These are phyloP conservation scores for Saccostrea cuccullata DNA, from an alignment of 1,140 invertebrate genomes.

Conservation along the genomic window DNA sequence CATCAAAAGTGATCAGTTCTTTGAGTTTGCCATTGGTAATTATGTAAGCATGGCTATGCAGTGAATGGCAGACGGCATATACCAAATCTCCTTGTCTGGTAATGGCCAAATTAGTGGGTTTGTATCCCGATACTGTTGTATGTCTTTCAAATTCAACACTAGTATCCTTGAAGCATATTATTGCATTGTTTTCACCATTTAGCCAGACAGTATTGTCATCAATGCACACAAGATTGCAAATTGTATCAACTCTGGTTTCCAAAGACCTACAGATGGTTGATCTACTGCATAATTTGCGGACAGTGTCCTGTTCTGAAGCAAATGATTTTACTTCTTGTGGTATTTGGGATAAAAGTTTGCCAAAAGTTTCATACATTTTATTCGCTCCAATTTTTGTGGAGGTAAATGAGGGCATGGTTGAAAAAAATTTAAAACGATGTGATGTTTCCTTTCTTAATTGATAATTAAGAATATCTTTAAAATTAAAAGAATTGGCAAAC, in stretches of 20 bases:
- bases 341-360: not conserved
- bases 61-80: not conserved
- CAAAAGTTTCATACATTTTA: not conserved
- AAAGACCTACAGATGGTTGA: not conserved
- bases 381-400: not conserved
- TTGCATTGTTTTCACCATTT: not conserved
- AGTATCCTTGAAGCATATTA: not conserved
- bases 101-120: not conserved
- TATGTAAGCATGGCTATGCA: not conserved
- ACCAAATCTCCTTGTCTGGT: conserved; percentile 9
- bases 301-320: not conserved
- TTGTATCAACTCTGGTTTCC: not conserved
- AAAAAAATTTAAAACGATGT: not conserved
- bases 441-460: not conserved
- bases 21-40: not conserved
- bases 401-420: not conserved
- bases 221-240: not conserved
- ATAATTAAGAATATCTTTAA: conserved; percentile 2
- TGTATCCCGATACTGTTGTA: not conserved
- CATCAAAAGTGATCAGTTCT: not conserved
- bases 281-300: not conserved
- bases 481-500: not conserved
- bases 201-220: not conserved
- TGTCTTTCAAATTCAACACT: not conserved
- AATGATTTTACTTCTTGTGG: not conserved